Base-by-base conservation (phyloP, 1,140 invertebrate genomes). In the Drosophila funebris region DNA sequence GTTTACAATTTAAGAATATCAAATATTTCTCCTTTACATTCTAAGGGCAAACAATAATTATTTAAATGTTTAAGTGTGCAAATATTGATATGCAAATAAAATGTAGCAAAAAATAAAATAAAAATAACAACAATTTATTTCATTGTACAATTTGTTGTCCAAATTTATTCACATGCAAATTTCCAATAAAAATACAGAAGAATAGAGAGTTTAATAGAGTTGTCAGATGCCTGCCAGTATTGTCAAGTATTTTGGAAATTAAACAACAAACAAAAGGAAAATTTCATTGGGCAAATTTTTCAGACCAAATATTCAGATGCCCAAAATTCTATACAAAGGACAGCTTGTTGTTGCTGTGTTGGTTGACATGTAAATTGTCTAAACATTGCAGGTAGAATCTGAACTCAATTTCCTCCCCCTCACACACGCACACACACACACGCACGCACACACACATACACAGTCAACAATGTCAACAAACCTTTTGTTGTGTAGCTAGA, bases 341-440 rank as follows among this genome's bases (percentile, higher is more conserved):
- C 31, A 46, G 13, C 16, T n/a, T 61, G 41, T 13, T 41, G 27
- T 13, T 52, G 50, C 18, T 71, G 13, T 58, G 36, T 53, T 27
- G 37, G 31, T 9, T 63, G 29, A 48, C 48, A 62, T 80, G 78
- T 63, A 76, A 80, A 79, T 80, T 80, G 46, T 64, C 36, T 37
- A 41, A 80, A 63, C 68, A 77, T 73, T 70, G 78, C 68, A 54
- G 60, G 37, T 62, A 53, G 3, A 22, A 46, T 6, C 27, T 43
- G 37, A 13, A 43, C 37, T 22, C 54, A 9, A 33, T 24, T 13
- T 5, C 9, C 9, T 2, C 5, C 5, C 13, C 37, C 7, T 4
- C 5, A 33, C 14, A 39, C 14, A 20, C 14, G 27, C 14, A 20
- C 20, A 64, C 22, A 39, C 43, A 18, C 16, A 13, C 13, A 56